phyloP scores from a whole-genome alignment of 2,888 invertebrate species.

The Phengaris alcon region DNA sequence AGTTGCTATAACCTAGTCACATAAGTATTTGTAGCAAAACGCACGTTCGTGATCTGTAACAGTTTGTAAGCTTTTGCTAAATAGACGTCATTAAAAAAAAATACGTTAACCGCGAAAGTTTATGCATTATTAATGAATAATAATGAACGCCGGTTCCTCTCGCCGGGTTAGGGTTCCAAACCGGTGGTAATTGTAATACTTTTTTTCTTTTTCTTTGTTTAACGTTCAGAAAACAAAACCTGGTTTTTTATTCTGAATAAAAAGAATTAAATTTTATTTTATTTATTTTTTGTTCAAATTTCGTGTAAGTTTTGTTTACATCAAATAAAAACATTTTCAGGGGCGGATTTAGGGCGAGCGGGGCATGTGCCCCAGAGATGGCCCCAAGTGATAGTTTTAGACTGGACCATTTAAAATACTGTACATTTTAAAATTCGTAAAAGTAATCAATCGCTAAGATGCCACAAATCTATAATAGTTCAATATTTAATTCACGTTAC shows the following conservation, averaged over 20 bases:
- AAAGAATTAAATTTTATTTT: too few species aligned
- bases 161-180: too few species aligned
- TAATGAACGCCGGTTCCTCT: too few species aligned
- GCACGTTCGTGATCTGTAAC: constrained; percentile 54
- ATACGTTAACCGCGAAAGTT: constrained; percentile 23
- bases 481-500: background rate
- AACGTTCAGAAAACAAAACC: too few species aligned
- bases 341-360: background rate
- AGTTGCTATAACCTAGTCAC: constrained; percentile 39
- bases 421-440: background rate
- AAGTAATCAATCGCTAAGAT: background rate
- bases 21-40: constrained; percentile 52
- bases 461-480: background rate
- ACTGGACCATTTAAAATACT: background rate
- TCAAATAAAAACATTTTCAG: constrained; percentile 10
- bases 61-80: constrained; percentile 52
- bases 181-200: too few species aligned
- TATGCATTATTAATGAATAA: background rate
- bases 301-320: background rate
- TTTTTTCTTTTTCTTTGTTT: too few species aligned
- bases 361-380: background rate
- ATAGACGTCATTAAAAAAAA: constrained; percentile 44
- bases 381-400: background rate
- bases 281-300: too few species aligned
- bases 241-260: too few species aligned